Evolutionary conservation across 1,140 invertebrate species (phyloP).

Genomic region (Mya arenaria): DNA sequence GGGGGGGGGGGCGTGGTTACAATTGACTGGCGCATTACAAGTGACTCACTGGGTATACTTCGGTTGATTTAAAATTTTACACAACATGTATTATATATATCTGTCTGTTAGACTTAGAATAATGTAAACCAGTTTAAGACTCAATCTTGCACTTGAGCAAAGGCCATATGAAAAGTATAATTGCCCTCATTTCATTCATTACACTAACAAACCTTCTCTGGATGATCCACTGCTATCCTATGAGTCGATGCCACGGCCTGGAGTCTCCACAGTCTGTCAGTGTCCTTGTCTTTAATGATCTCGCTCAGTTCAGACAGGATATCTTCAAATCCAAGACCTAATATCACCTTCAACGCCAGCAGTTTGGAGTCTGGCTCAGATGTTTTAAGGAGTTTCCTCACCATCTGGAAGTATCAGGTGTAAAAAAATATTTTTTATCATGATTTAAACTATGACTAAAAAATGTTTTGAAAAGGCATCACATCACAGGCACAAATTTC

Average conservation of each 20-base stretch:
- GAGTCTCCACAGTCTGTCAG: neutral
- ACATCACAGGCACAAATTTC: neutral
- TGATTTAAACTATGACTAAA: no score
- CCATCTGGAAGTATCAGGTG: no score
- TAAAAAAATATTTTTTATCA: no score
- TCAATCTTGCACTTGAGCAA: no score
- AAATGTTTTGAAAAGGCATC: neutral
- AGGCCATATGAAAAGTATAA: no score
- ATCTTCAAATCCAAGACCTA: constrained; percentile 3
- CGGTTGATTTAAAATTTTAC: no score
- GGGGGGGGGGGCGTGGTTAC: no score
- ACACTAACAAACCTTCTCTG: neutral
- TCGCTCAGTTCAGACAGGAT: neutral
- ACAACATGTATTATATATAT: no score
- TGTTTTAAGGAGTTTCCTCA: neutral
- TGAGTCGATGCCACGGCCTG: neutral
- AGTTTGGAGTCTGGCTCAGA: constrained; percentile 12
- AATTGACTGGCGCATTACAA: no score
- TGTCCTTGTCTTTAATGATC: neutral
- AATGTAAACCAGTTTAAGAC: no score
- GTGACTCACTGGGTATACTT: no score
- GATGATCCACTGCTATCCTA: neutral
- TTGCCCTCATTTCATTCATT: neutral
- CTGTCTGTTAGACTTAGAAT: no score
- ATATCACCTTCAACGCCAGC: constrained; percentile 27